phyloP scores from a whole-genome alignment of 2,113 vertebrate genomes.

The Pelusios castaneus region DNA sequence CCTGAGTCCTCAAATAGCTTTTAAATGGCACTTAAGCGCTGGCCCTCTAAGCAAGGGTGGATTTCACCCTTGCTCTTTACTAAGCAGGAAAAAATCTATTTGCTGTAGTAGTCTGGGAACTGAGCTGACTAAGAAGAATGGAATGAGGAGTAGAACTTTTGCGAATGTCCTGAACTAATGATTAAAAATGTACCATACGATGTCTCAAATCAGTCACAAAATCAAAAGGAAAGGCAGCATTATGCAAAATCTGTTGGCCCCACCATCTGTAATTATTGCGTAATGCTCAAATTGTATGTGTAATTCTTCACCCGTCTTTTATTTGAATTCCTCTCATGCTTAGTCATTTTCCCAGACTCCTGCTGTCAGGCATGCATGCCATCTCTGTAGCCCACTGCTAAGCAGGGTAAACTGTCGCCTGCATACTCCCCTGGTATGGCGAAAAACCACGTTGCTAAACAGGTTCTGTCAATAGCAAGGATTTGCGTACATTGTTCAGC shows the following conservation, averaged over 20 bases:
- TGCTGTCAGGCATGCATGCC: background rate
- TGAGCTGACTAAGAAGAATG: background rate
- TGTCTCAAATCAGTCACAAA: background rate
- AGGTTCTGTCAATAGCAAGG: background rate
- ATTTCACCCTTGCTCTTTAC: background rate
- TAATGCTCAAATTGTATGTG: background rate
- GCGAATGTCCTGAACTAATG: background rate
- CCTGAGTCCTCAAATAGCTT: background rate
- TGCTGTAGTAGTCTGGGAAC: fast-evolving
- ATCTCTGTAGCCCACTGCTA: background rate
- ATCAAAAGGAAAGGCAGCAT: background rate
- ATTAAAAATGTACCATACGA: background rate
- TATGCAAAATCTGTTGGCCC: background rate
- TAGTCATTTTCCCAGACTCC: background rate
- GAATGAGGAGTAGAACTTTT: background rate
- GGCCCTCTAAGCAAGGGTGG: background rate
- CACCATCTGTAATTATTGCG: background rate
- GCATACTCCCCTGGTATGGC: background rate
- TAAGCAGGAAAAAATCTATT: background rate
- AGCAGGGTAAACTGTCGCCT: conserved; percentile 9
- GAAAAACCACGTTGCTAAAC: background rate
- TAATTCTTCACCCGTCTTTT: background rate
- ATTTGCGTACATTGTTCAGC: background rate
- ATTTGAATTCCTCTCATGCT: background rate
- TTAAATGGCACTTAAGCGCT: background rate